A percentile compares a stretch with the other conserved stretches of the same genome.
phyloP scores from a whole-genome alignment of 2,113 vertebrate species.

The Phalacrocorax aristotelis region DNA sequence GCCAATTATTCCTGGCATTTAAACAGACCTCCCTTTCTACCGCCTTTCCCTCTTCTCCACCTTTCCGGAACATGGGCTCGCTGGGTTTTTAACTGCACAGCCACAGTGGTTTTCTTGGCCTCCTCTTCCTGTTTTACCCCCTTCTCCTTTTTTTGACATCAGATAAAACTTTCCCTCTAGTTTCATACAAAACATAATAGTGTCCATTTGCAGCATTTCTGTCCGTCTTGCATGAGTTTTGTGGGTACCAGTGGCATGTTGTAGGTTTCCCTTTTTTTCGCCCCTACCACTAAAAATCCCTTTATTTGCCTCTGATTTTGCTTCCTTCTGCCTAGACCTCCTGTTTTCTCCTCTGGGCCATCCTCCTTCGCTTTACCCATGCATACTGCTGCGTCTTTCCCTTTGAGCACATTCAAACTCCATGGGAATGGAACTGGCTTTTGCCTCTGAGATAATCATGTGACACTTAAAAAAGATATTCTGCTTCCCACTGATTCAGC shows the following conservation, averaged over 20 bases:
- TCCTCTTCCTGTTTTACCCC: neutral
- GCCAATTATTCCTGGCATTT: neutral
- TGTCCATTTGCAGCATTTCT: neutral
- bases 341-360: neutral
- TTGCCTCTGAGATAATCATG: neutral
- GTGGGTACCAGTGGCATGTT: too few species aligned
- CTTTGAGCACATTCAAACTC: neutral
- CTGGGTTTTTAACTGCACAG: neutral
- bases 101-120: neutral
- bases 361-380: neutral
- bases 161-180: neutral
- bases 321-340: neutral
- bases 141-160: neutral
- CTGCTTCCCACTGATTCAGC: neutral
- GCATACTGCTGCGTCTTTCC: neutral
- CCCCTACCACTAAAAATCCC: neutral
- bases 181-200: neutral
- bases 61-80: neutral
- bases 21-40: neutral
- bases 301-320: neutral
- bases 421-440: neutral
- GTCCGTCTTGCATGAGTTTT: neutral
- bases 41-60: neutral
- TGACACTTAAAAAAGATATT: neutral
- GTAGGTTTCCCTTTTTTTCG: neutral